phyloP scores from a whole-genome alignment of 1,140 invertebrate species.

The Vanessa tameamea region DNA sequence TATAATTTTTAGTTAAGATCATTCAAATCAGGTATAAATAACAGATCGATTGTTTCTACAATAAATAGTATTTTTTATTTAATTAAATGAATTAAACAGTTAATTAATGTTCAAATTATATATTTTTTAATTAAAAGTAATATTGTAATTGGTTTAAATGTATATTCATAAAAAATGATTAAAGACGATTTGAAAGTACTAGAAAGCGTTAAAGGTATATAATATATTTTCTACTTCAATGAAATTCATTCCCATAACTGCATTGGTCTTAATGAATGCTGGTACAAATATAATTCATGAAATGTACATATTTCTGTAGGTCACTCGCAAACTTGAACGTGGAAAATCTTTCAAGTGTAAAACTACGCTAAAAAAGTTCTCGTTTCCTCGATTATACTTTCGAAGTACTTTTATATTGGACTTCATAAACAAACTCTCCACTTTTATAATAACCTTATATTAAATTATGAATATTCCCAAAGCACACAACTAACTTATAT shows the following conservation, averaged over 20 bases:
- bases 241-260: conserved; percentile 23
- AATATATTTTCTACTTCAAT: conserved; percentile 23
- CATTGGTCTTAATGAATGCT: conserved; percentile 36
- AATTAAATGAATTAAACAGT: no score
- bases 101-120: no score
- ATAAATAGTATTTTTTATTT: no score
- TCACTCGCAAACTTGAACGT: conserved; percentile 19
- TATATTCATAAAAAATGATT: conserved; percentile 1
- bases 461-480: no score
- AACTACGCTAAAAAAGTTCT: background rate
- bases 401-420: no score
- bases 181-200: conserved; percentile 7
- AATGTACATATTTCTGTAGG: conserved; percentile 39
- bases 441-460: no score
- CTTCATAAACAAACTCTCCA: no score
- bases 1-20: no score
- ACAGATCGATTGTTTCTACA: no score
- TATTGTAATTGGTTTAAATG: background rate
- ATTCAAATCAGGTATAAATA: no score
- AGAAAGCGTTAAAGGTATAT: conserved; percentile 33
- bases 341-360: background rate
- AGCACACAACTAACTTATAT: no score
- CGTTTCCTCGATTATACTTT: background rate
- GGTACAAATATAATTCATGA: conserved; percentile 26
- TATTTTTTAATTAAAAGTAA: background rate